Percentiles rank a stretch among this genome's conserved stretches.
These are phyloP conservation scores for Ariopsis seemanni DNA, from an alignment of 2,113 vertebrate species.

Conservation along the genomic window DNA sequence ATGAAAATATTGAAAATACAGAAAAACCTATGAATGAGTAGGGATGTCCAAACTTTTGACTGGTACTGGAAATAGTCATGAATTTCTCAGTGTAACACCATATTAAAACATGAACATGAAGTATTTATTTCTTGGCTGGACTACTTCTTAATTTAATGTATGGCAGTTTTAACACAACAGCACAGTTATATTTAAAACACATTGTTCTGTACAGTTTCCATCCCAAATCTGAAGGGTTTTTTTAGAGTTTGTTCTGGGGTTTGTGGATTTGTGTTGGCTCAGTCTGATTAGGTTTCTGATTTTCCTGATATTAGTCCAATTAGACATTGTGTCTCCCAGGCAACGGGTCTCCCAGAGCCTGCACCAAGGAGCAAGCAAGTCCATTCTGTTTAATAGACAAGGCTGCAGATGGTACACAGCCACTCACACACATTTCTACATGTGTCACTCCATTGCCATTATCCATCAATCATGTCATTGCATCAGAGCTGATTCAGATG, in stretches of 20 bases:
- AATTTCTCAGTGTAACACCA: background rate
- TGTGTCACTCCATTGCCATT: slow-evolving; percentile 40
- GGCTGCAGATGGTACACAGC: slow-evolving; percentile 62
- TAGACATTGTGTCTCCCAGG: slow-evolving; percentile 38
- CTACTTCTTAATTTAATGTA: background rate
- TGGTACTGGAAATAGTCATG: background rate
- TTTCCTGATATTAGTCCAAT: slow-evolving; percentile 15
- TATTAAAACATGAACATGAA: background rate
- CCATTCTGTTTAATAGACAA: slow-evolving; percentile 52
- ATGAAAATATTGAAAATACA: no score
- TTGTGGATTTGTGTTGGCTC: slow-evolving; percentile 47
- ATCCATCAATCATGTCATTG: slow-evolving; percentile 65
- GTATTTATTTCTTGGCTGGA: background rate
- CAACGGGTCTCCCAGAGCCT: slow-evolving; percentile 28
- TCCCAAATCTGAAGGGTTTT: background rate
- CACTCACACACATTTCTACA: slow-evolving; percentile 63
- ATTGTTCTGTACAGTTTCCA: background rate
- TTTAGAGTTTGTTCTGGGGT: slow-evolving; percentile 38
- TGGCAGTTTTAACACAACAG: background rate
- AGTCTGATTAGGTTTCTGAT: slow-evolving; percentile 41
- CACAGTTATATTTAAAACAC: background rate
- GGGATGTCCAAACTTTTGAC: no score
- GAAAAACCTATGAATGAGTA: no score
- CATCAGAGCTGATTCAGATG: slow-evolving; percentile 63
- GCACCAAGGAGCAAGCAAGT: slow-evolving; percentile 28